These are phyloP conservation scores for Microchirus variegatus DNA, from an alignment of 2,797 vertebrate species.

Conservation along the genomic window DNA sequence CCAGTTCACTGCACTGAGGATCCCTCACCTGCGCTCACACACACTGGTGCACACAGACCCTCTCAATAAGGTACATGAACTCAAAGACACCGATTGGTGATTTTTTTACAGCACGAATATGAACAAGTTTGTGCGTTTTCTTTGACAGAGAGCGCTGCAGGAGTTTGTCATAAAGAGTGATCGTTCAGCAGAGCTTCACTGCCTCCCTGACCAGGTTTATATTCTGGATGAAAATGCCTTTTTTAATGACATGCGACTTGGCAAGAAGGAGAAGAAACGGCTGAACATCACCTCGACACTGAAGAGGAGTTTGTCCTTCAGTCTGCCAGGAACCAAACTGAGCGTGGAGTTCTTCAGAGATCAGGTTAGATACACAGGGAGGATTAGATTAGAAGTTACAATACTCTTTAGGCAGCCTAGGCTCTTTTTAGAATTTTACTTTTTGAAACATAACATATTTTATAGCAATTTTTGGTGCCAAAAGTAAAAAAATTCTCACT, in stretches of 20 bases:
- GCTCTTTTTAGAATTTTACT: too few species aligned
- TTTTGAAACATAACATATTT: too few species aligned
- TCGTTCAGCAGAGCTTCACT: constrained; percentile 74
- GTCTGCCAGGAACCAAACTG: constrained; percentile 79
- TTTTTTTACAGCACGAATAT: background rate
- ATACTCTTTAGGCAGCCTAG: too few species aligned
- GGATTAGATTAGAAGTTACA: too few species aligned
- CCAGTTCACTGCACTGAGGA: constrained; percentile 82
- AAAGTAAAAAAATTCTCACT: too few species aligned
- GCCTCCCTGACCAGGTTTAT: constrained; percentile 75
- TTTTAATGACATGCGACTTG: constrained; percentile 82
- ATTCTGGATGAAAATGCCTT: constrained; percentile 83
- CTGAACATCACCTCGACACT: constrained; percentile 66
- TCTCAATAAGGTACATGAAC: constrained; percentile 74
- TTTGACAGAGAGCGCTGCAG: constrained; percentile 77
- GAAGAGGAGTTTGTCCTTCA: constrained; percentile 77
- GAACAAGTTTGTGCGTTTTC: background rate
- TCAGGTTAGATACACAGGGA: constrained; percentile 80
- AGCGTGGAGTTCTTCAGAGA: constrained; percentile 84
- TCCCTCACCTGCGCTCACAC: constrained; percentile 84
- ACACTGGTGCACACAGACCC: constrained; percentile 83
- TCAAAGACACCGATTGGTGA: background rate
- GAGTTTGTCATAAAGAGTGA: constrained; percentile 71
- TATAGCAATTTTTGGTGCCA: too few species aligned
- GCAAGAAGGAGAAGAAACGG: constrained; percentile 77